phyloP scores from a whole-genome alignment of 2,113 vertebrate genomes.

The Illadopsis cleaveri region DNA sequence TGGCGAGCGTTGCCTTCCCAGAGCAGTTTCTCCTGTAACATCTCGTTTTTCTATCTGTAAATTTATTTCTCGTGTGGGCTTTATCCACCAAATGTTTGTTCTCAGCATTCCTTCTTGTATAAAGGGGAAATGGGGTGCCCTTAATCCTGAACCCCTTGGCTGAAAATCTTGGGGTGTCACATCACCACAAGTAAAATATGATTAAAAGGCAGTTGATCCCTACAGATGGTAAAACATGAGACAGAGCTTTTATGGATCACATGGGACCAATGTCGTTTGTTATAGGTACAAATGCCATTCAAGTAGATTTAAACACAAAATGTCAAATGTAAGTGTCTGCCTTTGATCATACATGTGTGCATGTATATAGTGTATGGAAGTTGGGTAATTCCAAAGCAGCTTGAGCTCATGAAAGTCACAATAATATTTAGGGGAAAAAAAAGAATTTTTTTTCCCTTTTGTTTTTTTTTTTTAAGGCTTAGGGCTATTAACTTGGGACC shows the following conservation, averaged over 20 bases:
- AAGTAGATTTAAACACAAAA: background rate
- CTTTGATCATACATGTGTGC: background rate
- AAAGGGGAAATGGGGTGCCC: background rate
- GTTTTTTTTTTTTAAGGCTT: background rate
- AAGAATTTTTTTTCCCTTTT: no score
- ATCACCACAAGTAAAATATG: background rate
- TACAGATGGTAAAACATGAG: background rate
- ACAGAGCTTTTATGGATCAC: background rate
- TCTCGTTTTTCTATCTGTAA: background rate
- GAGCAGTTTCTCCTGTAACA: fast-evolving
- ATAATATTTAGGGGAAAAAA: background rate
- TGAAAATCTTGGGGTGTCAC: background rate
- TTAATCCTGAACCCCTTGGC: background rate
- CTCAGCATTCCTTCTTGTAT: background rate
- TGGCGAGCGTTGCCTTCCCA: background rate
- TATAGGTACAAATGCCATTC: background rate
- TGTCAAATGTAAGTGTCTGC: background rate
- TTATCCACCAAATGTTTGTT: background rate
- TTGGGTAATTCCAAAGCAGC: background rate
- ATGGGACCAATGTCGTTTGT: background rate
- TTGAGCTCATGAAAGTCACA: background rate
- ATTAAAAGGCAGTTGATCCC: background rate
- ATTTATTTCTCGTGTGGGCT: fast-evolving
- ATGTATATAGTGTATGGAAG: background rate
- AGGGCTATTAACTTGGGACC: background rate